These are phyloP conservation scores for Sarcoramphus papa DNA, from an alignment of 2,797 vertebrate genomes.

Conservation along the genomic window DNA sequence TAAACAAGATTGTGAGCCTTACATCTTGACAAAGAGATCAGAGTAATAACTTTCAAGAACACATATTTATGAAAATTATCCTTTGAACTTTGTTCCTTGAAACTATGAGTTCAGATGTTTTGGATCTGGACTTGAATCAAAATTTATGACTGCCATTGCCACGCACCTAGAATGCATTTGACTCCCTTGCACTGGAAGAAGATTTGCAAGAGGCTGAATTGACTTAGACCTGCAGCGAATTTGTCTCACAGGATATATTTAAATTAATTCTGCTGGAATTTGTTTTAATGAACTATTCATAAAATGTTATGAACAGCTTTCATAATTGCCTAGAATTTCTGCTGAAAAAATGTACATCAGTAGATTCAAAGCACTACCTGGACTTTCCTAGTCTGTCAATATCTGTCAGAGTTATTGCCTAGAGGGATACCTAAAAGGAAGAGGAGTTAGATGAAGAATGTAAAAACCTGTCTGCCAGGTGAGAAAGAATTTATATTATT, in stretches of 20 bases:
- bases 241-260: background rate
- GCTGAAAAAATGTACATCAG: background rate
- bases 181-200: background rate
- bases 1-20: background rate
- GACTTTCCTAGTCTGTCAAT: background rate
- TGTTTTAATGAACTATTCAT: constrained; percentile 12
- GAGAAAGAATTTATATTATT: background rate
- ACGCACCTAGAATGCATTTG: background rate
- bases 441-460: background rate
- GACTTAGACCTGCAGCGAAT: background rate
- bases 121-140: background rate
- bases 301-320: background rate
- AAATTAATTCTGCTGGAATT: background rate
- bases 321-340: background rate
- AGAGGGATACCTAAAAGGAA: background rate
- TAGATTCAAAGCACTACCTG: background rate
- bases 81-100: background rate
- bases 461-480: background rate
- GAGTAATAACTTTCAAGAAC: background rate
- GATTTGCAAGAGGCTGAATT: background rate
- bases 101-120: background rate
- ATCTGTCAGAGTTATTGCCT: background rate
- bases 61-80: background rate
- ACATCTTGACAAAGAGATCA: background rate
- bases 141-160: background rate